Base-by-base conservation (phyloP, 2,888 invertebrate species). In the Polietes domitor region DNA sequence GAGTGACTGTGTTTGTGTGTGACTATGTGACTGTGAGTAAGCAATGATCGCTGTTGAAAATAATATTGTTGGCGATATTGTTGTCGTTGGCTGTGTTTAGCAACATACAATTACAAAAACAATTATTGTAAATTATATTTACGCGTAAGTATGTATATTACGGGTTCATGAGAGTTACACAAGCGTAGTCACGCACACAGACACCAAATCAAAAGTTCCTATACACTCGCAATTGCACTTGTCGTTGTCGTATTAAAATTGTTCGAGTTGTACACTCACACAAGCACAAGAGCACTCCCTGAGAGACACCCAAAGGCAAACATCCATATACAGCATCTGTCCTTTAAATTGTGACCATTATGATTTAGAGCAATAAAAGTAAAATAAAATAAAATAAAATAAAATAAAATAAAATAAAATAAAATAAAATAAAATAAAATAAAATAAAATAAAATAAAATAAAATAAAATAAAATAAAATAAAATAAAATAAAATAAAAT, bases 111-210 rank as follows among this genome's bases (percentile, higher is more conserved):
- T 84, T 81, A 81, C 81, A 84, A 81, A 78, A 84, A 84, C 84
- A 81, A 84, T 84, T 84, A 84, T 73, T 79, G 76, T 81, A 79
- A 84, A 81, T 81, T 84, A 81, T 81, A 84, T 81, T 81, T 84
- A 84, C 84, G 84, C 84, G 84, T 78, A 76, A n/a, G 55, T 55
- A 28, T 61, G 61, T 2, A n/a, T 77, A 73, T 73, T 68, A 81
- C 43, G 68, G 81, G 80, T 84, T 84, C 78, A 84, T 83, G 80
- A 83, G 80, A 83, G 50, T 80, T 43, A 72, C 71, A 71, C 77
- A n/a, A 7, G 28, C 61, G 63, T 70, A 80, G 77, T 75, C 26
- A 26, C 61, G 21, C 55, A 28, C 28, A 61, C 28, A 61, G 28
- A 4, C 12, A 61, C n/a, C n/a, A 37, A 73, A 61, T 47, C n/a